Evolutionary conservation across 2,797 vertebrate species (phyloP).

Genomic region (Podarcis siculus): DNA sequence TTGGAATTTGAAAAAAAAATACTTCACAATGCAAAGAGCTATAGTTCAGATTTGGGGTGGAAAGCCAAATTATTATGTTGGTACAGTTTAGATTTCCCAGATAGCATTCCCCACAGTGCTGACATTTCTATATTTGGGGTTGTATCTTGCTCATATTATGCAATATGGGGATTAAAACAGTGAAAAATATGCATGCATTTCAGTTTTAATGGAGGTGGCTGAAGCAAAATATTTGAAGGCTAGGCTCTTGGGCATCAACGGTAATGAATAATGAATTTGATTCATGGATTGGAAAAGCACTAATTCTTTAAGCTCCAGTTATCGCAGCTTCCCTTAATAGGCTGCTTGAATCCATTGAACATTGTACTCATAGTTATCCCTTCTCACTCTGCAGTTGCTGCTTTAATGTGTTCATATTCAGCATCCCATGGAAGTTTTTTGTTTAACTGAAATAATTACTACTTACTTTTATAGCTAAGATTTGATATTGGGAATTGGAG

Average conservation of each 20-base stretch:
- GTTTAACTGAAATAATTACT: too few relatives aligned
- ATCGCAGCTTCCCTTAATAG: background rate
- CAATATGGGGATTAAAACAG: background rate
- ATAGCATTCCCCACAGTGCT: background rate
- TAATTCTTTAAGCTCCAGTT: constrained; percentile 11
- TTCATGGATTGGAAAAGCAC: background rate
- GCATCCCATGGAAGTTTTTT: too few relatives aligned
- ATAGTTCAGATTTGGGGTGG: too few relatives aligned
- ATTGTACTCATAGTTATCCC: background rate
- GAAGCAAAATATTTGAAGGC: background rate
- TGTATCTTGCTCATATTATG: background rate
- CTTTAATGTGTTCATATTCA: background rate
- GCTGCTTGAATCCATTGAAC: background rate
- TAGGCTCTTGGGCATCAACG: background rate
- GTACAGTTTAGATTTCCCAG: background rate
- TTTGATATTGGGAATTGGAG: background rate
- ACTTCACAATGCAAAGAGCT: background rate
- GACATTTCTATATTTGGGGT: background rate
- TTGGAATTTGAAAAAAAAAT: background rate
- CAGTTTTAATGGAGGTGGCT: background rate
- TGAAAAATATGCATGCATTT: background rate
- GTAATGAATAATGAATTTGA: constrained; percentile 16
- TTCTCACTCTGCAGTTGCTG: background rate
- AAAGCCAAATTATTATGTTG: too few relatives aligned
- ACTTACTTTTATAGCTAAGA: background rate